Evolutionary conservation across 1,140 invertebrate species (phyloP), one percentile per base, ranked within the genome.

Genomic region (Whitmania pigra): DNA sequence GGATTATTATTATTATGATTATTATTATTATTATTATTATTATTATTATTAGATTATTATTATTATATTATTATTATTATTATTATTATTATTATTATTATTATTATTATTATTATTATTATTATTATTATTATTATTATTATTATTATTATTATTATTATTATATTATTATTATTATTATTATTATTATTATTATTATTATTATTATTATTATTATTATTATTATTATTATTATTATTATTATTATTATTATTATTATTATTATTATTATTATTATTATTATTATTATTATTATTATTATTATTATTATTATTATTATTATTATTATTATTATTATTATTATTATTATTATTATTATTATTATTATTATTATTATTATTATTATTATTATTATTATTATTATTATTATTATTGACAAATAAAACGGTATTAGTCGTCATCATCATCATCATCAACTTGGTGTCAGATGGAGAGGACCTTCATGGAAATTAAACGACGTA

Each of bases 131-230:
- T 0, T 49, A 17, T 3, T 36, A 36, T 36, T 36, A 6, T 20
- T 49, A 49, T 17, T 49, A 49, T 7, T 49, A 22, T 20, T n/a
- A n/a, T n/a, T n/a, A n/a, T n/a, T n/a, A n/a, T n/a, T n/a, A n/a
- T n/a, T n/a, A n/a, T n/a, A n/a, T 68, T n/a, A 68, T 22, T 6
- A 68, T 68, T 20, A 68, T 68, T 31, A 31, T 36, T 20, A 68
- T 68, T 6, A 43, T 68, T n/a, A n/a, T n/a, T 22, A 69, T 7
- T 22, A 49, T 7, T 17, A 18, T 13, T 22, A 36, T 69, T 22
- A 6, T 69, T 2, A 49, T 69, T 27, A 69, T 69, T 27, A 49
- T 69, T 27, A 69, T 69, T 15, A n/a, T 40, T 27, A 13, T 31
- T 27, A 36, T 69, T 17, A 63, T 18, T 5, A n/a, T 63, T 13